These are phyloP conservation scores for Achlya flavicornis DNA, from an alignment of 2,888 invertebrate genomes.

Conservation along the genomic window DNA sequence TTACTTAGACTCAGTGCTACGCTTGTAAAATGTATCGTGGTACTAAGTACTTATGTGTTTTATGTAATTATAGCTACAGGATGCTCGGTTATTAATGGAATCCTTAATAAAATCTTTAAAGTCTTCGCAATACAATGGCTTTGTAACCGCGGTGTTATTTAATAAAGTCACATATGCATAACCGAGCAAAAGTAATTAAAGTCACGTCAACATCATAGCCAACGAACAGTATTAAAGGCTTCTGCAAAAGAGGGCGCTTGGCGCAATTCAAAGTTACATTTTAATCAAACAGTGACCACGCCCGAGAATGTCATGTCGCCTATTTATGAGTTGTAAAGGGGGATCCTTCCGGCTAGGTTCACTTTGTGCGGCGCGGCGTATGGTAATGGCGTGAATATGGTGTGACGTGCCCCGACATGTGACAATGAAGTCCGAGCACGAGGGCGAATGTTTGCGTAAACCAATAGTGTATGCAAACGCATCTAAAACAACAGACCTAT, in stretches of 20 bases:
- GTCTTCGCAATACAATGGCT: background rate
- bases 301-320: slow-evolving; percentile 64
- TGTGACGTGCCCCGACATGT: slow-evolving; percentile 76
- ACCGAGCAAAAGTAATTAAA: slow-evolving; percentile 71
- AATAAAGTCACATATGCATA: slow-evolving; percentile 64
- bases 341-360: slow-evolving; percentile 63
- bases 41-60: no score
- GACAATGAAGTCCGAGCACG: slow-evolving; percentile 71
- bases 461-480: background rate
- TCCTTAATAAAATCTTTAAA: background rate
- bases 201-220: slow-evolving; percentile 57
- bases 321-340: slow-evolving; percentile 74
- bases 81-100: no score
- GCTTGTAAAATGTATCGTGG: no score
- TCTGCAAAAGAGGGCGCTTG: slow-evolving; percentile 57
- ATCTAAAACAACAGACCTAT: no score
- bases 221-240: slow-evolving; percentile 58
- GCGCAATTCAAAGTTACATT: slow-evolving; percentile 66
- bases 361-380: slow-evolving; percentile 64
- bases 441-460: slow-evolving; percentile 44
- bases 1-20: no score
- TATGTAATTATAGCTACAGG: no score
- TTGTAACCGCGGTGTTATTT: slow-evolving; percentile 31
- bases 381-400: slow-evolving; percentile 74
- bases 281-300: slow-evolving; percentile 78